Percentiles rank a stretch among this genome's conserved stretches.
Evolutionary conservation across 2,113 vertebrate genomes (phyloP).

Genomic region (Alligator sinensis): DNA sequence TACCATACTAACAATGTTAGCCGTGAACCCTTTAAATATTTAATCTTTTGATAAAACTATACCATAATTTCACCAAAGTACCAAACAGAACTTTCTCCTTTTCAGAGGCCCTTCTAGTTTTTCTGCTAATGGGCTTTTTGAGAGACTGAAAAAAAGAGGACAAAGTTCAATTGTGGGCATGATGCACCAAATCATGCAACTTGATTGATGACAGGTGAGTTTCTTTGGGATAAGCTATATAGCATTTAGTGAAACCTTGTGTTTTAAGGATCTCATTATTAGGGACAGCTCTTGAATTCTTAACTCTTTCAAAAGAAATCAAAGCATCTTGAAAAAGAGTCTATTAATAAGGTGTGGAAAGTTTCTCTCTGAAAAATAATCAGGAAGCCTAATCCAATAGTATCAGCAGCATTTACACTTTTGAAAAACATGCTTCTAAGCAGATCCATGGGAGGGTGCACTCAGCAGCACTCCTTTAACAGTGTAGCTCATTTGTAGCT

Average conservation of each 20-base stretch:
- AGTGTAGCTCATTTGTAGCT: too few relatives aligned
- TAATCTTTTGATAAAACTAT: neutral
- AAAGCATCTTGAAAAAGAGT: neutral
- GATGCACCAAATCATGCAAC: neutral
- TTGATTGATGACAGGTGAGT: neutral
- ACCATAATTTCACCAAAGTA: too few relatives aligned
- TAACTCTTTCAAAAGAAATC: neutral
- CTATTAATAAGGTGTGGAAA: neutral
- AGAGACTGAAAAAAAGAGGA: neutral
- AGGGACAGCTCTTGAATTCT: neutral
- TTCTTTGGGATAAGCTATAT: slow-evolving; percentile 8
- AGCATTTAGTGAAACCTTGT: neutral
- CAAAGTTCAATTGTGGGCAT: neutral
- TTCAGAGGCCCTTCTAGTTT: neutral
- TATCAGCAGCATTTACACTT: neutral
- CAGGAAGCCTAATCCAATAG: neutral
- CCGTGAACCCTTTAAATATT: neutral
- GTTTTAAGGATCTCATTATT: neutral
- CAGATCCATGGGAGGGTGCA: too few relatives aligned
- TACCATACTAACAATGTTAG: too few relatives aligned
- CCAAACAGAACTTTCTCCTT: neutral
- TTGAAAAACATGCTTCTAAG: neutral
- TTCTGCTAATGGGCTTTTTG: neutral
- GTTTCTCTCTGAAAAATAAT: neutral
- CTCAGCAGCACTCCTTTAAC: too few relatives aligned